These are phyloP conservation scores for Augochlorella aurata DNA, from an alignment of 2,888 invertebrate genomes.

Conservation along the genomic window DNA sequence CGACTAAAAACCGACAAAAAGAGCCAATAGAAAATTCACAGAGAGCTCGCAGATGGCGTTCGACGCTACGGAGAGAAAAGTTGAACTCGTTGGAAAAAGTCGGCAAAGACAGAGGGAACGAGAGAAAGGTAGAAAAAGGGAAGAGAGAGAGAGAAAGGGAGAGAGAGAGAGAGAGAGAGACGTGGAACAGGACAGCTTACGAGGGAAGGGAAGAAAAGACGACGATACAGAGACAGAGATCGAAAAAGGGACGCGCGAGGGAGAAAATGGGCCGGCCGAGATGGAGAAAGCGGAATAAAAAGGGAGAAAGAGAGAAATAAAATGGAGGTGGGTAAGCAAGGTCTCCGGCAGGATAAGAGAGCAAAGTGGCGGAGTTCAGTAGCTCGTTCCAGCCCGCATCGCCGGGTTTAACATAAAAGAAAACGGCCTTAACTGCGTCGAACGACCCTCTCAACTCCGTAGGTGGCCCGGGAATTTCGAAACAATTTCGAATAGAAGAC, in stretches of 20 bases:
- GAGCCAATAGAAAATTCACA: background rate
- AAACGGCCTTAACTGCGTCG: conserved; percentile 57
- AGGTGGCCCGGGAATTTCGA: conserved; percentile 37
- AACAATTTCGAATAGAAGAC: conserved; percentile 30
- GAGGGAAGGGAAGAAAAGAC: background rate
- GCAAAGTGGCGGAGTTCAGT: conserved; percentile 54
- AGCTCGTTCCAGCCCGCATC: conserved; percentile 64
- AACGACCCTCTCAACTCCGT: conserved; percentile 44
- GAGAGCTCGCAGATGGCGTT: background rate
- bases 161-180: background rate
- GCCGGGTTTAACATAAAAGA: conserved; percentile 63
- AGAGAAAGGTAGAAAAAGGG: background rate
- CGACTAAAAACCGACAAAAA: background rate
- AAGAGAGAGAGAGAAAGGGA: background rate
- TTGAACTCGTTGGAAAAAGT: background rate
- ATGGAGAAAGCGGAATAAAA: background rate
- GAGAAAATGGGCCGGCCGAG: background rate
- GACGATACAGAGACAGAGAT: background rate
- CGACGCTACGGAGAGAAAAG: background rate
- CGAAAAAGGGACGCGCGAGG: background rate
- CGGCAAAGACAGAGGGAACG: background rate
- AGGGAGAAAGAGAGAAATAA: conserved; percentile 32
- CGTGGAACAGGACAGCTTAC: background rate
- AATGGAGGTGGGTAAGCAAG: conserved; percentile 48
- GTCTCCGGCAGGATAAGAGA: conserved; percentile 50